Conservation (phyloP, 2,113 vertebrate species). For the Zosterops lateralis region DNA sequence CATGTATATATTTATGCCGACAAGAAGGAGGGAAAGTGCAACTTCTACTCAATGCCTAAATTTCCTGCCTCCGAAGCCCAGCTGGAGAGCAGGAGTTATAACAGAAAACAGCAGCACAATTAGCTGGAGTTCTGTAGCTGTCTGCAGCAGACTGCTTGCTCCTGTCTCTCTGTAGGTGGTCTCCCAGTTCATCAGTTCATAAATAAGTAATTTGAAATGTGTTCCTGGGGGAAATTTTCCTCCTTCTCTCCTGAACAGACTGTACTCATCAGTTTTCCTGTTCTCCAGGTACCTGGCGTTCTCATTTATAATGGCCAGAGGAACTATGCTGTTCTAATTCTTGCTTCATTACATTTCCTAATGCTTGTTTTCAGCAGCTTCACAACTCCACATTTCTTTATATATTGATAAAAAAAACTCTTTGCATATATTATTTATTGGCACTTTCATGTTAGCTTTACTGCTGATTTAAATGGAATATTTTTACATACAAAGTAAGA, state of each 20-base stretch:
- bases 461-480: conserved; percentile 75
- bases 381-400: conserved; percentile 76
- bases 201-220: conserved; percentile 91
- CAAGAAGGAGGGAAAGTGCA: conserved; percentile 72
- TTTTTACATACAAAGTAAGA: conserved; percentile 78
- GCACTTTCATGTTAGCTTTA: conserved; percentile 76
- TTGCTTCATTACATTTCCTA: conserved; percentile 82
- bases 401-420: conserved; percentile 76
- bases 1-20: conserved; percentile 71
- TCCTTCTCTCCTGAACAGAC: conserved; percentile 83
- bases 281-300: conserved; percentile 84
- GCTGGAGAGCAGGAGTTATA: conserved; percentile 82
- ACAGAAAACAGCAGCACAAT: conserved; percentile 82
- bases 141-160: conserved; percentile 79
- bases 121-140: conserved; percentile 83
- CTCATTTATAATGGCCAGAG: conserved; percentile 87
- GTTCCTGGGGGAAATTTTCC: conserved; percentile 85
- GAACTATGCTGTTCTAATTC: conserved; percentile 83
- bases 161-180: conserved; percentile 82
- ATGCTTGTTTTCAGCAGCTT: conserved; percentile 77
- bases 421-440: conserved; percentile 83
- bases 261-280: conserved; percentile 82
- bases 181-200: conserved; percentile 89
- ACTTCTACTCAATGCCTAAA: conserved; percentile 76
- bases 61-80: conserved; percentile 79